Evolutionary conservation across 2,797 vertebrate genomes (phyloP).

Genomic region (Peromyscus nudipes): DNA sequence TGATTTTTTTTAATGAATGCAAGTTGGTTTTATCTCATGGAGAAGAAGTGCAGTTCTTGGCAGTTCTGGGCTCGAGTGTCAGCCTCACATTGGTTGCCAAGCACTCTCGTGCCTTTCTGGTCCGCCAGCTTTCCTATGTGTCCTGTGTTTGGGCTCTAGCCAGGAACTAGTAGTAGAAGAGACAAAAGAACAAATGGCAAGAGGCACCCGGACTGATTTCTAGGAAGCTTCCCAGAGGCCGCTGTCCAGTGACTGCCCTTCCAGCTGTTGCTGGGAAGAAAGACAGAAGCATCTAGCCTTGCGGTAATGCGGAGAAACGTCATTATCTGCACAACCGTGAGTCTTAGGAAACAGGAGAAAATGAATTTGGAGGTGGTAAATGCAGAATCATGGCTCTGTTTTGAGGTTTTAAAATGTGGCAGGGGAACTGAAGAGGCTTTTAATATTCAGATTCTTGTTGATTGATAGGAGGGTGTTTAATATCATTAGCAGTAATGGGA

Average conservation of each 20-base stretch:
- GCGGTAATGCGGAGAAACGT: not conserved
- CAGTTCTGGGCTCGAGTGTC: not conserved
- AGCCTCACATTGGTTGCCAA: not conserved
- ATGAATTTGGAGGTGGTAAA: not conserved
- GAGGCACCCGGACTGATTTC: not conserved
- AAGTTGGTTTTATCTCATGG: slow-evolving; percentile 24
- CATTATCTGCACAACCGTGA: not conserved
- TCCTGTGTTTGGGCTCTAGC: not conserved
- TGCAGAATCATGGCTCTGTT: not conserved
- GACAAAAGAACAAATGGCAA: not conserved
- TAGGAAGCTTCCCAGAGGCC: not conserved
- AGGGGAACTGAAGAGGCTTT: not conserved
- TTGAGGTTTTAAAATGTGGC: not conserved
- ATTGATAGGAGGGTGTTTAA: not conserved
- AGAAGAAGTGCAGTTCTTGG: not conserved
- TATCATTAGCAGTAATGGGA: not conserved
- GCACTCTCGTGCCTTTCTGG: not conserved
- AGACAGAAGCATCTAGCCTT: not conserved
- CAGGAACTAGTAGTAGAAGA: not conserved
- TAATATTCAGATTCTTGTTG: not conserved
- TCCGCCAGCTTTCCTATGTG: not conserved
- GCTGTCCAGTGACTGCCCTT: not conserved
- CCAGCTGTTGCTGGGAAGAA: not conserved
- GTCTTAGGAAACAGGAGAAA: not conserved
- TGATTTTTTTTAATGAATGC: not conserved